A percentile compares a stretch with the other conserved stretches of the same genome.
Evolutionary conservation across 2,797 vertebrate species (phyloP).

Genomic region (Rhinogobio ventralis): DNA sequence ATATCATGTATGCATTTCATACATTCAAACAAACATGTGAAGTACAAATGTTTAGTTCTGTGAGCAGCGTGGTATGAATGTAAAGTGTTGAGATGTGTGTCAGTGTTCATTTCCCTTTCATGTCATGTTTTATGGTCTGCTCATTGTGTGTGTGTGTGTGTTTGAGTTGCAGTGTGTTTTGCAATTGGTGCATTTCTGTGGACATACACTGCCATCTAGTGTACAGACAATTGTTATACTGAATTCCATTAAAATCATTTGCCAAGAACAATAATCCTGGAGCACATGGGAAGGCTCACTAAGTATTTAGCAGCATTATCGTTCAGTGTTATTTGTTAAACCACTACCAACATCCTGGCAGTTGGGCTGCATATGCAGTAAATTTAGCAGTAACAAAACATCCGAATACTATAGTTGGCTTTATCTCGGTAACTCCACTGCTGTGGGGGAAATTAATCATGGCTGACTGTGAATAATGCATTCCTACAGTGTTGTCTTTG

Average conservation of each 20-base stretch:
- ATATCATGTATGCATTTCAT: neutral
- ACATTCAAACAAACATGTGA: neutral
- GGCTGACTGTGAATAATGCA: conserved; percentile 7
- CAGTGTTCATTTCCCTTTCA: conserved; percentile 61
- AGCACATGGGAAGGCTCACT: conserved; percentile 20
- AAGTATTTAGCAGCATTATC: conserved; percentile 26
- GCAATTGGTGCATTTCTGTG: neutral
- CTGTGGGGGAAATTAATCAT: neutral
- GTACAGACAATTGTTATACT: conserved; percentile 6
- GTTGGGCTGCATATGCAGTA: neutral
- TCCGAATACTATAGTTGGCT: neutral
- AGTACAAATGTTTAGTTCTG: conserved; percentile 2
- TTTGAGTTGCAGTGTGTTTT: neutral
- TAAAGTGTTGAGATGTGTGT: conserved; percentile 35
- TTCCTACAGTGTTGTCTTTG: conserved; percentile 5
- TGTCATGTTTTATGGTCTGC: conserved; percentile 48
- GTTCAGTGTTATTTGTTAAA: conserved; percentile 5
- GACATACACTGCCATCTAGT: conserved; percentile 33
- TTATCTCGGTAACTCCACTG: neutral
- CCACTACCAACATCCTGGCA: neutral
- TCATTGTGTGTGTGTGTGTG: neutral
- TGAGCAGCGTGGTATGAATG: neutral
- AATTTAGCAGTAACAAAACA: neutral
- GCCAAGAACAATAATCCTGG: conserved; percentile 11
- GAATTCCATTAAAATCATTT: neutral